Evolutionary conservation across 2,797 vertebrate species (phyloP).

Genomic region (Chromis chromis): DNA sequence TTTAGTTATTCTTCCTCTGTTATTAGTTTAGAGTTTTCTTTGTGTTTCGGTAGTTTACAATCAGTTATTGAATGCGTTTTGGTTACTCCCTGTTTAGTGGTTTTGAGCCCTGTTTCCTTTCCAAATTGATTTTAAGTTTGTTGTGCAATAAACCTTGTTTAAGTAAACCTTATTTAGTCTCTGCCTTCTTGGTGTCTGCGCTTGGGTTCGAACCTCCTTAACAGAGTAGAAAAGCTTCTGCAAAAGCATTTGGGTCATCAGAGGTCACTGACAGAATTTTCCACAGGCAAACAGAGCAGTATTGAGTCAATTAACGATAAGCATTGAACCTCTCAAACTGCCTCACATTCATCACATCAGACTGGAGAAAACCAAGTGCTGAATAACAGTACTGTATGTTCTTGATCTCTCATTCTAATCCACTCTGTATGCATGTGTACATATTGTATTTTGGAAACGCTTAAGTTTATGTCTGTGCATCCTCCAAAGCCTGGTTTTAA

Average conservation of each 20-base stretch:
- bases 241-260: conserved; percentile 17
- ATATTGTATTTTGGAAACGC: background rate
- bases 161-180: no score
- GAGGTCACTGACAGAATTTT: conserved; percentile 24
- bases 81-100: no score
- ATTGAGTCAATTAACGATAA: conserved; percentile 46
- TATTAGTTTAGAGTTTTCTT: no score
- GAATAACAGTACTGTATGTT: background rate
- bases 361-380: background rate
- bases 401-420: conserved; percentile 15
- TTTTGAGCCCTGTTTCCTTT: no score
- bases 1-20: no score
- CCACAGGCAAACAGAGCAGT: conserved; percentile 22
- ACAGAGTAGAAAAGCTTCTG: conserved; percentile 10
- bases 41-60: no score
- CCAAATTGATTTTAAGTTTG: no score
- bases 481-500: background rate
- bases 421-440: background rate
- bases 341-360: conserved; percentile 38
- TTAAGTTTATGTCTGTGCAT: background rate
- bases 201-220: no score
- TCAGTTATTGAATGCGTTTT: no score
- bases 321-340: conserved; percentile 33
- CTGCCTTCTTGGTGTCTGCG: no score
- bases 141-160: no score